Percentiles rank a stretch among this genome's conserved stretches.
Conservation (phyloP, 2,888 invertebrate species). For the Helicoverpa assulta region DNA sequence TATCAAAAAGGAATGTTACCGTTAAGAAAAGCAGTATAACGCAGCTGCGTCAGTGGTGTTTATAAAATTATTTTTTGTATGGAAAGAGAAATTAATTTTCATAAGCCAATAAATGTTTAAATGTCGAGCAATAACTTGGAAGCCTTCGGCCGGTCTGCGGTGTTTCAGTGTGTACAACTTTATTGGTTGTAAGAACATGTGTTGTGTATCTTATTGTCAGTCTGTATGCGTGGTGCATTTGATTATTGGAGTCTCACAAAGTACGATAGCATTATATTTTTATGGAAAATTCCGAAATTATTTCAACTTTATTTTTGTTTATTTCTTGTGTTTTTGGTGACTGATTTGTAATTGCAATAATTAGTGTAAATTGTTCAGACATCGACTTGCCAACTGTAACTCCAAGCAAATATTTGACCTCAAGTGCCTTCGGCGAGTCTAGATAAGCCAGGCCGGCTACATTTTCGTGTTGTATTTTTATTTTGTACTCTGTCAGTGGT, state of each 20-base stretch:
- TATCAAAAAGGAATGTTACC: conserved; percentile 28
- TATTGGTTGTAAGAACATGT: conserved; percentile 62
- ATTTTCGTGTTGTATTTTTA: conserved; percentile 64
- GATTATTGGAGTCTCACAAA: conserved; percentile 20
- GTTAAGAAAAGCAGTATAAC: conserved; percentile 31
- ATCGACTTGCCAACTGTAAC: conserved; percentile 80
- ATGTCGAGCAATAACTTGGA: conserved; percentile 83
- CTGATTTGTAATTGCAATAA: conserved; percentile 6
- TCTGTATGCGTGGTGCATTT: conserved; percentile 22
- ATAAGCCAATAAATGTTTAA: conserved; percentile 68
- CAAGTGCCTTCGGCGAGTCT: conserved; percentile 89
- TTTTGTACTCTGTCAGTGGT: conserved; percentile 73
- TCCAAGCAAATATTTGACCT: conserved; percentile 81
- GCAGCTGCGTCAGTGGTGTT: conserved; percentile 51
- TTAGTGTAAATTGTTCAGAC: conserved; percentile 28
- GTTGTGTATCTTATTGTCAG: conserved; percentile 41
- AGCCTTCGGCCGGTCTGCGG: conserved; percentile 83
- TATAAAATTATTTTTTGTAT: conserved; percentile 63
- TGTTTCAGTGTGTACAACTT: conserved; percentile 62
- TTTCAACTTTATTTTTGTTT: conserved; percentile 8
- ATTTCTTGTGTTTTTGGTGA: not conserved
- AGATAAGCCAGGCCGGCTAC: conserved; percentile 78
- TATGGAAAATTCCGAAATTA: conserved; percentile 12
- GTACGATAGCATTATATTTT: conserved; percentile 18
- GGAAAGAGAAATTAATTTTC: conserved; percentile 60